Evolutionary conservation across 2,797 vertebrate genomes (phyloP).

Genomic region (Alcedo quadribrachys): DNA sequence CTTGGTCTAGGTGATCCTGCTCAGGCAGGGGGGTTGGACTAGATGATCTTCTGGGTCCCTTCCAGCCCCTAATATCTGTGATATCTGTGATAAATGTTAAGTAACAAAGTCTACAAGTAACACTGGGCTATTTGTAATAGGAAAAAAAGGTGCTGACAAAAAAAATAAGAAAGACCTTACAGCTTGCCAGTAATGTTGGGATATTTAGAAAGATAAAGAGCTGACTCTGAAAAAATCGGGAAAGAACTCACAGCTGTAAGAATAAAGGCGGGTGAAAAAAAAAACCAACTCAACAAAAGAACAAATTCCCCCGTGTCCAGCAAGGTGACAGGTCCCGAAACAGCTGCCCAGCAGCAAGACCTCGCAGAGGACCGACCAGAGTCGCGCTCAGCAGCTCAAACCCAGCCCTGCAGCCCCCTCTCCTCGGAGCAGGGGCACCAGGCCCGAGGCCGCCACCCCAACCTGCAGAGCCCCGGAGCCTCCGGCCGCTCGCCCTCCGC

Average conservation of each 20-base stretch:
- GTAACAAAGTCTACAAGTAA: neutral
- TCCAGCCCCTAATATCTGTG: too few relatives aligned
- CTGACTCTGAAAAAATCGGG: neutral
- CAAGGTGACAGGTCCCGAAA: neutral
- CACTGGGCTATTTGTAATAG: too few relatives aligned
- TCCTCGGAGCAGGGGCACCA: neutral
- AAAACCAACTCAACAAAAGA: neutral
- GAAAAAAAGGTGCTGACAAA: neutral
- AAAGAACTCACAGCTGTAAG: fast-evolving
- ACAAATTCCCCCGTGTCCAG: neutral
- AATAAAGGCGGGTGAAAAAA: neutral
- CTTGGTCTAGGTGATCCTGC: too few relatives aligned
- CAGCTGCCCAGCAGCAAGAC: neutral
- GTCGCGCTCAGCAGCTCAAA: neutral
- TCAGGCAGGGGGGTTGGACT: too few relatives aligned
- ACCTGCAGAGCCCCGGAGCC: neutral
- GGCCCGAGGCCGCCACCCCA: neutral
- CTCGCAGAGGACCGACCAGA: neutral
- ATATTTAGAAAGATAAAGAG: neutral
- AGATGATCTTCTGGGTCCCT: too few relatives aligned
- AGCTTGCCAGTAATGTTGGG: neutral
- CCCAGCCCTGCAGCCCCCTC: neutral
- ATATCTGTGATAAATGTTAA: neutral
- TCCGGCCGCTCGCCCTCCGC: neutral
- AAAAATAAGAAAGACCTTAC: neutral